Evolutionary conservation across 2,888 invertebrate genomes (phyloP), one percentile per base, ranked within the genome.

Genomic region (Lasioglossum pauxillum): DNA sequence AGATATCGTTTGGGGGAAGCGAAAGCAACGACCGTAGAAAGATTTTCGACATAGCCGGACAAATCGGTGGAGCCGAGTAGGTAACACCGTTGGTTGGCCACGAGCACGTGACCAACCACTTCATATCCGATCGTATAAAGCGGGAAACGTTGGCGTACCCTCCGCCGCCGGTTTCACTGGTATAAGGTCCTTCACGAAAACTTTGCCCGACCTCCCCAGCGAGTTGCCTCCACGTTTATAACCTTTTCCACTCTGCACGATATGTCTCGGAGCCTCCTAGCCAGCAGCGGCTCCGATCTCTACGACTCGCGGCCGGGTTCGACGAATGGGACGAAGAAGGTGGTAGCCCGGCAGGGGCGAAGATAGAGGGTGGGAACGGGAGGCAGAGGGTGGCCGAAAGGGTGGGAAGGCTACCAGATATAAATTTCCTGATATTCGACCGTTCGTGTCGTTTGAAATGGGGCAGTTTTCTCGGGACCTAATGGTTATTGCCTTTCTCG

Each of bases 401-500:
- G 82, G 78, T 67, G 67, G 88, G 86, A 90, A 88, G 90, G 91
- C 93, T 94, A 93, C 93, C 93, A 94, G 95, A 95, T 95, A 96
- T 96, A 96, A 96, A 96, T 96, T 96, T 95, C 95, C 95, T 95
- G 96, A 96, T 96, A 96, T 96, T 96, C 96, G 96, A 94, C 95
- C 96, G 96, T 95, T 95, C 96, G 96, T 96, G 96, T 96, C 96
- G 96, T 95, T 95, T 95, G 95, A 95, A 96, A 96, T 96, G 96
- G 96, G 96, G 96, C 96, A 96, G 96, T 96, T 96, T 96, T 96
- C 96, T 96, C 95, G 95, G 95, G 95, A 96, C 96, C 96, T 96
- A 96, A 96, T 96, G 96, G 96, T 96, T 96, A 96, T 96, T 96
- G 96, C 96, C 96, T 96, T 96, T 96, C 96, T 96, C 95, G 95